These are phyloP conservation scores for Stenolophus ochropezus DNA, from an alignment of 2,888 invertebrate species.

Conservation along the genomic window DNA sequence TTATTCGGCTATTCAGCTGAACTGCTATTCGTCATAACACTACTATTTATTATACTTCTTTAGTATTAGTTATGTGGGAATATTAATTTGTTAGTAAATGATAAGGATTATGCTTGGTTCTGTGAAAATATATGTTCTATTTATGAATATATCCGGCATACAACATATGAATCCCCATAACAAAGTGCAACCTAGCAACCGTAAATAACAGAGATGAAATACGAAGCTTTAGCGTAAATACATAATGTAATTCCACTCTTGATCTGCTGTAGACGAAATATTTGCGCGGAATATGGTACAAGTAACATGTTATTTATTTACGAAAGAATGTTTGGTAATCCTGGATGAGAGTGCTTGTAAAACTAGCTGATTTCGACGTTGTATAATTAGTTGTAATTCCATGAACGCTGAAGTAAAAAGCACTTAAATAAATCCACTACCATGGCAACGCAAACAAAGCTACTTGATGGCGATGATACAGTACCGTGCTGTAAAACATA, in stretches of 20 bases:
- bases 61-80: too few relatives aligned
- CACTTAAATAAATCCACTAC: conserved; percentile 1
- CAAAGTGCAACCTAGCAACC: neutral
- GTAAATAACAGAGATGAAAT: too few relatives aligned
- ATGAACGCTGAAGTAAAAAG: neutral
- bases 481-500: too few relatives aligned
- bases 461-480: neutral
- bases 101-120: too few relatives aligned
- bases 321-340: neutral
- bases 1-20: too few relatives aligned
- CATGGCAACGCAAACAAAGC: neutral
- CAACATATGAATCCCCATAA: neutral
- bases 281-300: neutral
- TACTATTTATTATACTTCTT: too few relatives aligned
- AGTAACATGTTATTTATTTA: neutral
- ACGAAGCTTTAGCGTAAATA: neutral
- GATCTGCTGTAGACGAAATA: neutral
- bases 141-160: neutral
- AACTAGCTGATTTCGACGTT: neutral
- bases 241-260: neutral
- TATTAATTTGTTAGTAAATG: too few relatives aligned
- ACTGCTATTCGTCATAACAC: too few relatives aligned
- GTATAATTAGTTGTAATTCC: neutral
- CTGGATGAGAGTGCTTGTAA: neutral
- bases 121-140: too few relatives aligned